Percentiles rank a stretch among this genome's conserved stretches.
phyloP scores from a whole-genome alignment of 1,140 invertebrate species.

The Proctacanthus coquilletti region DNA sequence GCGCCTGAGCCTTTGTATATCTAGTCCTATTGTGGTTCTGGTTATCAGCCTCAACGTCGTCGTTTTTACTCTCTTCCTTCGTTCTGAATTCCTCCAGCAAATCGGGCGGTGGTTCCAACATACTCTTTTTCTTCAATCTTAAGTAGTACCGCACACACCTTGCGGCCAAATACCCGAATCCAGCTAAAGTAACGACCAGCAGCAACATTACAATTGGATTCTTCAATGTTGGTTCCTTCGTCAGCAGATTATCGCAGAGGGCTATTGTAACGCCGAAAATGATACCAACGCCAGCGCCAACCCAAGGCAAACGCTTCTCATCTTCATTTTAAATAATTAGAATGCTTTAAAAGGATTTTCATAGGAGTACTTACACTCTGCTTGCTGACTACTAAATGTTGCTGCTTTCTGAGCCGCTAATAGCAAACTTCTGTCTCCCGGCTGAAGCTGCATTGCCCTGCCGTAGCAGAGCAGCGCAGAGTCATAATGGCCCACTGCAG shows the following conservation, averaged over 20 bases:
- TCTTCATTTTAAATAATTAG: too few species aligned
- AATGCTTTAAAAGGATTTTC: background rate
- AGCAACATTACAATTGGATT: slow-evolving; percentile 43
- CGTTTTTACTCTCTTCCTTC: slow-evolving; percentile 19
- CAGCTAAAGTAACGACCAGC: slow-evolving; percentile 39
- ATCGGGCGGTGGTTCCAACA: slow-evolving; percentile 39
- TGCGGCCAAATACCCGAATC: slow-evolving; percentile 40
- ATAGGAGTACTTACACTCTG: slow-evolving; percentile 24
- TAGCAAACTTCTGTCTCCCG: slow-evolving; percentile 47
- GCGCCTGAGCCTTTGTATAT: slow-evolving; percentile 53
- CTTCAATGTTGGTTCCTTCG: slow-evolving; percentile 48
- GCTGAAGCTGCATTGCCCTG: slow-evolving; percentile 47
- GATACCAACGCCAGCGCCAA: slow-evolving; percentile 56
- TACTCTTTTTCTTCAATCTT: slow-evolving; percentile 34
- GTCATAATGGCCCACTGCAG: slow-evolving; percentile 46
- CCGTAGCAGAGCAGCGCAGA: slow-evolving; percentile 58
- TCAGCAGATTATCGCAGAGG: slow-evolving; percentile 49
- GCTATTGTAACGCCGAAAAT: slow-evolving; percentile 54
- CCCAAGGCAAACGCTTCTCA: slow-evolving; percentile 57
- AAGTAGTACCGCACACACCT: slow-evolving; percentile 38
- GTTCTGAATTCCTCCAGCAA: slow-evolving; percentile 8
- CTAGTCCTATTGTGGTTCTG: slow-evolving; percentile 23
- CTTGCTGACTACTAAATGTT: slow-evolving; percentile 40
- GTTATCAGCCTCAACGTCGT: slow-evolving; percentile 14
- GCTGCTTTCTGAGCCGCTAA: slow-evolving; percentile 46